Conservation (phyloP, 2,888 invertebrate species). For the Limnephilus marmoratus region DNA sequence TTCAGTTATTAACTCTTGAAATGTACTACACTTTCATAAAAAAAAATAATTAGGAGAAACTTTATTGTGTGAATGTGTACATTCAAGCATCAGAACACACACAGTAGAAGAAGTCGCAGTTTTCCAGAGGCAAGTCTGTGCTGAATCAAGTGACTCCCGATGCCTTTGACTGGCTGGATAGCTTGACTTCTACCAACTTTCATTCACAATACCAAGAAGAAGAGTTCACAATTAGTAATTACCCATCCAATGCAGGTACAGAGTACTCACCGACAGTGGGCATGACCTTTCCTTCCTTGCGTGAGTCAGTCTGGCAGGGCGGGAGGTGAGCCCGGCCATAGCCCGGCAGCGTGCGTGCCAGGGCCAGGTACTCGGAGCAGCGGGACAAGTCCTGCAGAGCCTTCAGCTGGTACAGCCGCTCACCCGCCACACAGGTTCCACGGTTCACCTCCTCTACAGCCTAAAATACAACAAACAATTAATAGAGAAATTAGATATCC, state of each 20-base stretch:
- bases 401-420: slow-evolving; percentile 96
- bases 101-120: too few species aligned
- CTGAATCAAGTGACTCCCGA: too few species aligned
- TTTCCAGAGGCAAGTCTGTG: too few species aligned
- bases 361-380: slow-evolving; percentile 89
- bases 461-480: slow-evolving; percentile 70
- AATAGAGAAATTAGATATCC: not conserved
- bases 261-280: slow-evolving; percentile 81
- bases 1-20: too few species aligned
- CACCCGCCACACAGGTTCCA: slow-evolving; percentile 92
- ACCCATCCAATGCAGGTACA: not conserved
- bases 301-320: slow-evolving; percentile 93
- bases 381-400: slow-evolving; percentile 92
- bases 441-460: slow-evolving; percentile 97
- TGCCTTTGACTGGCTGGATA: too few species aligned
- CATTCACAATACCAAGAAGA: too few species aligned
- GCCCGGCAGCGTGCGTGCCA: slow-evolving; percentile 91
- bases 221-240: not conserved
- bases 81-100: too few species aligned
- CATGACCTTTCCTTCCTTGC: slow-evolving; percentile 91
- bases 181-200: too few species aligned
- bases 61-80: too few species aligned
- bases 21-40: too few species aligned
- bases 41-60: too few species aligned
- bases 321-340: slow-evolving; percentile 97